phyloP scores from a whole-genome alignment of 2,888 invertebrate genomes.

The Saturnia japonica region DNA sequence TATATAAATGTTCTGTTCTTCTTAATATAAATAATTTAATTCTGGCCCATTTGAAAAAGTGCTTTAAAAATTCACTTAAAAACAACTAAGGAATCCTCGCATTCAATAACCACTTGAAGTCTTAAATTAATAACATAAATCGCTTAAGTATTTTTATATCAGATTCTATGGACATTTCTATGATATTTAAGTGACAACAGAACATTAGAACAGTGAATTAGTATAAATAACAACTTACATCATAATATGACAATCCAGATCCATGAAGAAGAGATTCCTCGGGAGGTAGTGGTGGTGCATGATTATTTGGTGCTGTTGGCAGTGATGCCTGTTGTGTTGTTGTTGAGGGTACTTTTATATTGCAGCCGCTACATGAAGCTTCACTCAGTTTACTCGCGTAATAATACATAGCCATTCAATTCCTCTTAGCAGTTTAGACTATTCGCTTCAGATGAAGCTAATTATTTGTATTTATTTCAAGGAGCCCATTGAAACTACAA shows the following conservation, averaged over 20 bases:
- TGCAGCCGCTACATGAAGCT: conserved; percentile 83
- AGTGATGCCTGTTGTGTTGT: conserved; percentile 59
- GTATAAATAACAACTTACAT: conserved; percentile 54
- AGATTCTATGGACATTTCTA: background rate
- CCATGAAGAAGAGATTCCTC: conserved; percentile 64
- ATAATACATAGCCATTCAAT: conserved; percentile 86
- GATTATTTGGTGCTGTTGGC: conserved; percentile 63
- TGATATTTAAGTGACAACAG: background rate
- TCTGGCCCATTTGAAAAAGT: no score
- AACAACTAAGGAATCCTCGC: no score
- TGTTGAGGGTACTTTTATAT: conserved; percentile 70
- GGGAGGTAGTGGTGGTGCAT: conserved; percentile 57
- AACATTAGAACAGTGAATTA: background rate
- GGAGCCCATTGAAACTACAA: conserved; percentile 57
- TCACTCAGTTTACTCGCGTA: conserved; percentile 86
- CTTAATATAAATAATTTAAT: no score
- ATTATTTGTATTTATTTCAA: conserved; percentile 40
- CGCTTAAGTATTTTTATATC: no score
- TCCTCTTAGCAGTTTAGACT: conserved; percentile 50
- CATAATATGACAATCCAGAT: conserved; percentile 72
- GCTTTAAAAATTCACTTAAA: no score
- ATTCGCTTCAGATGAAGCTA: conserved; percentile 47
- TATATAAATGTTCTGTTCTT: background rate
- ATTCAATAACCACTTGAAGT: no score
- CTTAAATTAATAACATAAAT: no score